Base-by-base conservation (phyloP, 1,140 invertebrate species). In the Atta colombica region DNA sequence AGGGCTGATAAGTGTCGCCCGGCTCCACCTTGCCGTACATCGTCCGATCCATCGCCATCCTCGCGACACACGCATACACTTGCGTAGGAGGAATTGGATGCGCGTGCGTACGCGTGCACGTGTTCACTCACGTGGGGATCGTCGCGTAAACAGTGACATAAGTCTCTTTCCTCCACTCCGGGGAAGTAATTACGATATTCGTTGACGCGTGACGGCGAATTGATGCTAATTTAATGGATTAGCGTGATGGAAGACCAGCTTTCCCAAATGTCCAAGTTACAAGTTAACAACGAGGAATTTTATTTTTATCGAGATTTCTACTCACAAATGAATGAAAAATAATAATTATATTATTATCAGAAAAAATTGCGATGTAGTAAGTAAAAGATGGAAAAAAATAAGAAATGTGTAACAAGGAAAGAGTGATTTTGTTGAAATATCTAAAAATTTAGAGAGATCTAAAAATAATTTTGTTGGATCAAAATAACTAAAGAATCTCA, bases 1-100 rank as follows among this genome's bases (percentile, higher is more conserved):
- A 98, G 31, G 98, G 98, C 91, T 97, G 97, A 94, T 97, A 97
- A 92, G 97, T 97, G 66, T 92, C 87, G 87, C 97, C 97, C 16
- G 97, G 97, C 91, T 97, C 96, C 87, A 98, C 96, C 95, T 98
- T 98, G 82, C 97, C 97, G 93, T 98, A 98, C 97, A 98, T 98
- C 93, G 97, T 97, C 93, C 97, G 96, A 96, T 98, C 98, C 97
- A 98, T 98, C 84, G 93, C 91, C 77, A 92, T 89, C 18, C 12
- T 60, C 8, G 39, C 31, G 49, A 31, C 2, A 18, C 61, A 10
- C n/a, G 18, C 61, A 35, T 61, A 53, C 25, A 25, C 25, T 28
- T 14, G n/a, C 28, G 14, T 60, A 74, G 39, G 28, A 61, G 21
- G 61, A 68, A 63, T 65, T 45, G 60, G 31, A 8, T 60, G 60